A percentile compares a stretch with the other conserved stretches of the same genome.
These are phyloP conservation scores for Gambelia wislizenii DNA, from an alignment of 2,797 vertebrate species.

Conservation along the genomic window DNA sequence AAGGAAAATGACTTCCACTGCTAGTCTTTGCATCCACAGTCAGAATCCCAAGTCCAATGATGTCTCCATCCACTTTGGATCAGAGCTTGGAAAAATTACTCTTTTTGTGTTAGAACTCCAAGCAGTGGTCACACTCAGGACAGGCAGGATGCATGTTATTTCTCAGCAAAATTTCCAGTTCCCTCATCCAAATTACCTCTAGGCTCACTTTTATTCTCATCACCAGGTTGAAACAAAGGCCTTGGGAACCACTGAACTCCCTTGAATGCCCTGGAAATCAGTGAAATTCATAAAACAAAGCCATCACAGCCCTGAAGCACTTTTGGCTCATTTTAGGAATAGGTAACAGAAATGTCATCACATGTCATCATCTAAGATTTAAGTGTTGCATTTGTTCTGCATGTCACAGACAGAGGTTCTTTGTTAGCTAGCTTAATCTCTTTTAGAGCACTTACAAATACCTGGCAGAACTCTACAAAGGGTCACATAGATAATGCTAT, in stretches of 20 bases:
- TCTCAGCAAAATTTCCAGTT: not conserved
- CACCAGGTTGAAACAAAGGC: not conserved
- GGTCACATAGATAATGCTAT: conserved; percentile 24
- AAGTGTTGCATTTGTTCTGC: conserved; percentile 38
- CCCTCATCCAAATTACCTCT: not conserved
- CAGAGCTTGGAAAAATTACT: not conserved
- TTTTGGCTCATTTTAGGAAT: conserved; percentile 22
- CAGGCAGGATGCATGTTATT: not conserved
- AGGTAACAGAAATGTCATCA: conserved; percentile 32
- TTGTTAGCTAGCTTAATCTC: conserved; percentile 55
- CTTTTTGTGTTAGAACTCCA: too few species aligned
- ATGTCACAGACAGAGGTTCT: conserved; percentile 49
- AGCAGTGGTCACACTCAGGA: not conserved
- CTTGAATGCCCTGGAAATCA: not conserved
- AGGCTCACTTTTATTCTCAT: not conserved
- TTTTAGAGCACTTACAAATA: conserved; percentile 57
- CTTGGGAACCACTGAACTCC: not conserved
- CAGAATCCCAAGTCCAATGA: not conserved
- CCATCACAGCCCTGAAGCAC: not conserved
- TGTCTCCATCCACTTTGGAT: not conserved
- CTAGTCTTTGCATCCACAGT: not conserved
- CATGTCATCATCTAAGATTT: conserved; percentile 15
- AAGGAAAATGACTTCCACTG: not conserved
- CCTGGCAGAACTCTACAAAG: conserved; percentile 36
- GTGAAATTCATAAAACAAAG: not conserved